Percentiles rank a stretch among this genome's conserved stretches.
These are phyloP conservation scores for Anthoscopus minutus DNA, from an alignment of 2,113 vertebrate species.

Conservation along the genomic window DNA sequence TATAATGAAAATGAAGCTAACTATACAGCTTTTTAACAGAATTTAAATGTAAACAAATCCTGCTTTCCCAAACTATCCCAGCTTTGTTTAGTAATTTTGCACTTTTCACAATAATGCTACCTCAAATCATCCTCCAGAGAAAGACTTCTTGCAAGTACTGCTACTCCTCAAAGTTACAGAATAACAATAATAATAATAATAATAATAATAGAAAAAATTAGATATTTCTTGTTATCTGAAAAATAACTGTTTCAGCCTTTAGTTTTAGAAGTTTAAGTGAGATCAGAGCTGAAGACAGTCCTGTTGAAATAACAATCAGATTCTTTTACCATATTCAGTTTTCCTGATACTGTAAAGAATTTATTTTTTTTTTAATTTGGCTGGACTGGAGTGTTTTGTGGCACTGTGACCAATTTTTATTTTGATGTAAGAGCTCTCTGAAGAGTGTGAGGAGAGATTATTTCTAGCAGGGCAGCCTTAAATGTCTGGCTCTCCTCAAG, in stretches of 20 bases:
- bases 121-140: neutral
- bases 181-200: accelerated
- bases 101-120: neutral
- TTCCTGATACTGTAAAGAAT: neutral
- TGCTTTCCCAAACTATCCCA: neutral
- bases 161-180: neutral
- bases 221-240: neutral
- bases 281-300: neutral
- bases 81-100: neutral
- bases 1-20: neutral
- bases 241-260: neutral
- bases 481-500: neutral
- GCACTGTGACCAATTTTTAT: neutral
- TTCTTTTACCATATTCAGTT: neutral
- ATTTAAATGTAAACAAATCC: neutral
- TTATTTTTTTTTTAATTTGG: neutral
- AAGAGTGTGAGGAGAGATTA: neutral
- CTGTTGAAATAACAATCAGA: neutral
- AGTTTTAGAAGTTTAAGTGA: neutral
- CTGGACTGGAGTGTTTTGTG: neutral
- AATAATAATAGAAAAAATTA: neutral
- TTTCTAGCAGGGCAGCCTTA: neutral
- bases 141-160: neutral
- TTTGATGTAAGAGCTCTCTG: neutral
- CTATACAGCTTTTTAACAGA: neutral